phyloP scores from a whole-genome alignment of 2,113 vertebrate species.

The Pangasianodon gigas region DNA sequence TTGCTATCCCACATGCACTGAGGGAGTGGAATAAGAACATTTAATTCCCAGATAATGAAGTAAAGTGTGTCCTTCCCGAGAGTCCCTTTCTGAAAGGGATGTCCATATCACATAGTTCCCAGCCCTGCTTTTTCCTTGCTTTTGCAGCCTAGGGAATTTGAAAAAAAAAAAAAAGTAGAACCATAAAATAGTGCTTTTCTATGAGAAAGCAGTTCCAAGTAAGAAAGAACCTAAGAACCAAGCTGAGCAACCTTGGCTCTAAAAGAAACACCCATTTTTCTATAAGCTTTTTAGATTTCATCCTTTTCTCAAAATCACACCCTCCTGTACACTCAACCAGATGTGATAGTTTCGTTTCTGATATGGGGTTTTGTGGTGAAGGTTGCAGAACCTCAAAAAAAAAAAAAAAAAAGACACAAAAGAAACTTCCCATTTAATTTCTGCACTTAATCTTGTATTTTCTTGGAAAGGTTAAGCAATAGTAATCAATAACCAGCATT shows the following conservation, averaged over 20 bases:
- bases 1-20: slow-evolving; percentile 50
- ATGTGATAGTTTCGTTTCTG: slow-evolving; percentile 1
- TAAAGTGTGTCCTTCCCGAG: slow-evolving; percentile 39
- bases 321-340: not conserved
- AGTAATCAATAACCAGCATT: not conserved
- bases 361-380: slow-evolving; percentile 18
- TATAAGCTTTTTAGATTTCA: not conserved
- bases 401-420: not conserved
- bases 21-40: slow-evolving; percentile 71
- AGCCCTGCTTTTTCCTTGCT: not conserved
- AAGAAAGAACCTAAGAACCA: not conserved
- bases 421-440: not conserved
- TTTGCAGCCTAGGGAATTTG: slow-evolving; percentile 5
- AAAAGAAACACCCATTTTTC: not conserved
- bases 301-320: slow-evolving; percentile 48
- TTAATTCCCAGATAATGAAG: slow-evolving; percentile 67
- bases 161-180: not conserved
- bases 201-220: not conserved
- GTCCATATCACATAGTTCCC: slow-evolving; percentile 10
- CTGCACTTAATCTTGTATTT: not conserved
- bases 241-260: no score
- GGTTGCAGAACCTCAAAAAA: not conserved
- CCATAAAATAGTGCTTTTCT: not conserved
- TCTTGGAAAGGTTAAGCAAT: not conserved
- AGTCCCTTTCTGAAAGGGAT: slow-evolving; percentile 31